Percentiles rank a stretch among this genome's conserved stretches.
Evolutionary conservation across 2,797 vertebrate species (phyloP).

Genomic region (Pseudomugil gertrudae): DNA sequence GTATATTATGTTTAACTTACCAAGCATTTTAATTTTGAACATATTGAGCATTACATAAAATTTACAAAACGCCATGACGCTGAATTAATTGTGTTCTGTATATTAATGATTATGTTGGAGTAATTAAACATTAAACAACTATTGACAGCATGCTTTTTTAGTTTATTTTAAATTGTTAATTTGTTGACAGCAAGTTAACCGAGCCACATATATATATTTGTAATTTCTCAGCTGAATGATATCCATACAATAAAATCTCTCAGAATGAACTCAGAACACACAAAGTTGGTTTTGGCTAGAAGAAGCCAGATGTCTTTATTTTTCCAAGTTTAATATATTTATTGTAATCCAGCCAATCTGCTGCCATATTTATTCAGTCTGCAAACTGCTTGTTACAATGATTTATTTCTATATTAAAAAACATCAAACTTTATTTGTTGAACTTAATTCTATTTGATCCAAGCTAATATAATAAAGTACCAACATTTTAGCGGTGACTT

Average conservation of each 20-base stretch:
- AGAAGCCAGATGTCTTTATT: not conserved
- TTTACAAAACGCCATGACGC: no score
- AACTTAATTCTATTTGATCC: slow-evolving; percentile 6
- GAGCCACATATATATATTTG: not conserved
- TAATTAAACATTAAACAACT: no score
- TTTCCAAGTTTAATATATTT: slow-evolving; percentile 2
- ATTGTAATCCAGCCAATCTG: not conserved
- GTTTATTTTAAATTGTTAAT: slow-evolving; percentile 1
- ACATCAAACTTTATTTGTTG: not conserved
- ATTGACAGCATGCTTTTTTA: no score
- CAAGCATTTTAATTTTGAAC: no score
- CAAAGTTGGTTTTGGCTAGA: not conserved
- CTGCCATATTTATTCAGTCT: slow-evolving; percentile 11
- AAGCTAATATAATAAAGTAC: slow-evolving; percentile 6
- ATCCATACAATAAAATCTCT: not conserved
- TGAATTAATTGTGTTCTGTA: no score
- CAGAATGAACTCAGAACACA: not conserved
- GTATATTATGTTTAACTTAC: no score
- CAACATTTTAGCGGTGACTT: slow-evolving; percentile 1
- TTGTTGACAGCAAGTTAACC: not conserved
- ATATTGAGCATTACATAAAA: no score
- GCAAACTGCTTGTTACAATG: not conserved
- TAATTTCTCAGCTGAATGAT: not conserved
- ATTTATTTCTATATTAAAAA: not conserved
- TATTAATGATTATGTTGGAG: no score